Conservation (phyloP, 2,797 vertebrate species). For the Xenentodon cancila region DNA sequence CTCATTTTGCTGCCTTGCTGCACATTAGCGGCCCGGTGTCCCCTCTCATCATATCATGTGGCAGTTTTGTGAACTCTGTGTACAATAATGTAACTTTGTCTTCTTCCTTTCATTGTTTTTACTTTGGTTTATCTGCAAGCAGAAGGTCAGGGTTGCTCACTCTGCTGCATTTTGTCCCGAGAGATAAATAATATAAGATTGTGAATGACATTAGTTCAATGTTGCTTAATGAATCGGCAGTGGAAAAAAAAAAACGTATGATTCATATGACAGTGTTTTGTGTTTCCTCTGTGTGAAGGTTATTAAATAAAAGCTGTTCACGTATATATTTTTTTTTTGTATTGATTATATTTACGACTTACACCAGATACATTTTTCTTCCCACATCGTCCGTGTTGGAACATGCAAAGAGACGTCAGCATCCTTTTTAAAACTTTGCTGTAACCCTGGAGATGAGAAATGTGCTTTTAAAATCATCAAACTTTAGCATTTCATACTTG, state of each 20-base stretch:
- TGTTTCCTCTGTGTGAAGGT: neutral
- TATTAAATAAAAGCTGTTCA: too few species aligned
- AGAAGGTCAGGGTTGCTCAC: constrained; percentile 1
- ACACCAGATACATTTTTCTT: too few species aligned
- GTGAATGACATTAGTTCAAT: neutral
- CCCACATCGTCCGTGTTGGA: too few species aligned
- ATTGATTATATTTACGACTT: too few species aligned
- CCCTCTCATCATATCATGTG: constrained; percentile 8
- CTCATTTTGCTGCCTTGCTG: constrained; percentile 13
- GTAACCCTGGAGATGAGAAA: too few species aligned
- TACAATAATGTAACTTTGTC: neutral
- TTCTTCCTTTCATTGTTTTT: constrained; percentile 10
- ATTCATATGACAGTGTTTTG: too few species aligned
- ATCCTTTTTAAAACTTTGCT: too few species aligned
- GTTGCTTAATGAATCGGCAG: neutral
- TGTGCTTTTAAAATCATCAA: too few species aligned
- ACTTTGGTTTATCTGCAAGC: constrained; percentile 14
- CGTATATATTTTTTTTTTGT: too few species aligned
- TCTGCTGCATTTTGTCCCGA: constrained; percentile 13
- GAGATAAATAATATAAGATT: neutral
- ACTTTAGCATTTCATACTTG: neutral
- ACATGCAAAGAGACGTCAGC: too few species aligned
- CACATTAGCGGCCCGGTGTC: constrained; percentile 10
- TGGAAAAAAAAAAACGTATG: neutral
- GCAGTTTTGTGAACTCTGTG: neutral